Evolutionary conservation across 2,797 vertebrate genomes (phyloP).

Genomic region (Parotocinclus haroldoi): DNA sequence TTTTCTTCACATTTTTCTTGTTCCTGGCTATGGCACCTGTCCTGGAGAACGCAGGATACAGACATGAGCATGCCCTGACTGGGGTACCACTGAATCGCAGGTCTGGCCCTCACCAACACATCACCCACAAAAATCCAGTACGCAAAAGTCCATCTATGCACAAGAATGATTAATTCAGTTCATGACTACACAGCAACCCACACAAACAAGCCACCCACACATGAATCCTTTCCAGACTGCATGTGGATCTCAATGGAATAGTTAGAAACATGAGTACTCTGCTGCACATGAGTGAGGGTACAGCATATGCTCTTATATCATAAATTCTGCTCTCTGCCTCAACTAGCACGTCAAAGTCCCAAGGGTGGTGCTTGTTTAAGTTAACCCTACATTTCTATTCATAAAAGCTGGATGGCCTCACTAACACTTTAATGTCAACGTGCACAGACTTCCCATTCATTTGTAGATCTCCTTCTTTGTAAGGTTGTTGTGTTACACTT

Average conservation of each 20-base stretch:
- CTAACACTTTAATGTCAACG: background rate
- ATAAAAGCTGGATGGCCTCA: background rate
- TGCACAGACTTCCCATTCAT: background rate
- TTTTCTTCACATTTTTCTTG: too few species aligned
- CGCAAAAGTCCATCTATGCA: conserved; percentile 28
- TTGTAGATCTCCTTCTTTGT: background rate
- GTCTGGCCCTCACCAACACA: too few species aligned
- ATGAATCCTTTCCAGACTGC: conserved; percentile 36
- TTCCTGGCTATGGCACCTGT: too few species aligned
- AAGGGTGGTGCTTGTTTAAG: conserved; percentile 16
- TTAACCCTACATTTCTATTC: background rate
- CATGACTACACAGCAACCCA: background rate
- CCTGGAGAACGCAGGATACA: background rate
- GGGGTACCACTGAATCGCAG: background rate
- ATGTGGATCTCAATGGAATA: conserved; percentile 56
- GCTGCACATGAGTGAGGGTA: conserved; percentile 48
- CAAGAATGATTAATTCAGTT: conserved; percentile 1
- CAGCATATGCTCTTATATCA: conserved; percentile 40
- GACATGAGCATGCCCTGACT: too few species aligned
- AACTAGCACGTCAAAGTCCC: conserved; percentile 38
- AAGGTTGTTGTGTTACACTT: background rate
- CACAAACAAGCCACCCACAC: conserved; percentile 2
- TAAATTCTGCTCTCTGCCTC: conserved; percentile 40
- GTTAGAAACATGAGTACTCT: conserved; percentile 64
- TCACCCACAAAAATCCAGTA: background rate